Percentiles rank a stretch among this genome's conserved stretches.
phyloP scores from a whole-genome alignment of 2,113 vertebrate species.

The Periophthalmodon schlosseri region DNA sequence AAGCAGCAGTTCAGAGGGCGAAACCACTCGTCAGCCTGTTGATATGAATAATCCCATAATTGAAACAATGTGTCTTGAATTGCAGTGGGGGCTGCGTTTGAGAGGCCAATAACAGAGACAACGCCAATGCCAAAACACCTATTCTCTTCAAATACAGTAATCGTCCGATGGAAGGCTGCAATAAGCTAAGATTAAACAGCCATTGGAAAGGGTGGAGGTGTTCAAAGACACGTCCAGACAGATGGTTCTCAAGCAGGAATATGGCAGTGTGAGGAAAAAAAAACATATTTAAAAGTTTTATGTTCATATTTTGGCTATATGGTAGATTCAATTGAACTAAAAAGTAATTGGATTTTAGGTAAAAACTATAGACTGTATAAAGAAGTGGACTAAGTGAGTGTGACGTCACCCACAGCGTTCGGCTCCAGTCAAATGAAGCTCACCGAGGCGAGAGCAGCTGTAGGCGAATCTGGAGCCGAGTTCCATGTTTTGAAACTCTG shows the following conservation, averaged over 20 bases:
- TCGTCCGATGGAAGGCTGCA: slow-evolving; percentile 60
- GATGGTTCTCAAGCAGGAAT: not conserved
- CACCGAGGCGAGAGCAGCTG: too few relatives aligned
- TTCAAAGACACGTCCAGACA: slow-evolving; percentile 46
- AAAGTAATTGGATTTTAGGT: too few relatives aligned
- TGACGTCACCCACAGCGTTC: too few relatives aligned
- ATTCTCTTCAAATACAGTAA: slow-evolving; percentile 68
- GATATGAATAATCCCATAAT: slow-evolving; percentile 73
- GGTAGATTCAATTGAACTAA: too few relatives aligned
- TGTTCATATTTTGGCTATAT: not conserved
- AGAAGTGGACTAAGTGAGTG: too few relatives aligned
- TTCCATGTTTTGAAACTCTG: too few relatives aligned
- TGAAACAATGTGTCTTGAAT: slow-evolving; percentile 69
- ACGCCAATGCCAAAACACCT: slow-evolving; percentile 65
- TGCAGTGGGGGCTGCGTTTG: slow-evolving; percentile 51
- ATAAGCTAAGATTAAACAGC: slow-evolving; percentile 76
- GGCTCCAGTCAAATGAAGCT: too few relatives aligned
- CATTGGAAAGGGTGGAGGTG: slow-evolving; percentile 67
- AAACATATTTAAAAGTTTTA: not conserved
- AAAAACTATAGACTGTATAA: too few relatives aligned
- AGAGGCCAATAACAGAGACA: slow-evolving; percentile 60
- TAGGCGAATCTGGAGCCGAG: too few relatives aligned
- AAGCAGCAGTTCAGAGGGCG: slow-evolving; percentile 35
- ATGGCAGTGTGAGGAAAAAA: not conserved
- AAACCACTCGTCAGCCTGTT: slow-evolving; percentile 59